Evolutionary conservation across 1,140 invertebrate genomes (phyloP), one percentile per base, ranked within the genome.

Genomic region (Phocides pigmalion): DNA sequence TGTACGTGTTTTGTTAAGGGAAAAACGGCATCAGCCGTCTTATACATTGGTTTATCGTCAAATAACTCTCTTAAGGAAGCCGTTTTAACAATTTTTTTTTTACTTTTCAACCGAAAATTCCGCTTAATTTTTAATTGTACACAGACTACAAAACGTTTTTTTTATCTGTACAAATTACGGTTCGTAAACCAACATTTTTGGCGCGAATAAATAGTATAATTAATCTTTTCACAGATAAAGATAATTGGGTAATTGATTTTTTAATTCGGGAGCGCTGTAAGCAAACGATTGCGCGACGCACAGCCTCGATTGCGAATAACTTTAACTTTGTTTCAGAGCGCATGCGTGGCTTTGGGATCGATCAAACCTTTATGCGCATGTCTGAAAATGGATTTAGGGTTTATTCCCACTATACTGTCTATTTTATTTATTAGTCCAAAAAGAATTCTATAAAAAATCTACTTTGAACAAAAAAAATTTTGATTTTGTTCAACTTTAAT

Each of bases 11-110:
- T 74, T 44, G 66, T 64, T 32, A 64, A 61, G 28, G 66, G 56
- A 46, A 19, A 64, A 51, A 85, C 82, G 84, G 84, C 82, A 70
- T 72, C 15, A 63, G 81, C 84, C 84, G 84, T 62, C 64, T 74
- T 73, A 84, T 79, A 58, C 83, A 86, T 87, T 87, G 81, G 82
- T 80, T 84, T 85, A 70, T 64, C 61, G 72, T 72, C 63, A 66
- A 47, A 59, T 44, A 47, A 65, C 63, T 66, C 69, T 70, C 42
- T 67, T 71, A 50, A 58, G 58, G 79, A 75, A 74, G 78, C 81
- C 84, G 85, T 88, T 78, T 72, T 82, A 74, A 76, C 66, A 41
- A 62, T 58, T 76, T 70, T 72, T 25, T 16, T 28, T 59, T 41
- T 20, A 17, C 47, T 47, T 61, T 70, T 46, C 62, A 28, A 25